Evolutionary conservation across 2,888 invertebrate genomes (phyloP), one percentile per base, ranked within the genome.

Genomic region (Diploptera punctata): DNA sequence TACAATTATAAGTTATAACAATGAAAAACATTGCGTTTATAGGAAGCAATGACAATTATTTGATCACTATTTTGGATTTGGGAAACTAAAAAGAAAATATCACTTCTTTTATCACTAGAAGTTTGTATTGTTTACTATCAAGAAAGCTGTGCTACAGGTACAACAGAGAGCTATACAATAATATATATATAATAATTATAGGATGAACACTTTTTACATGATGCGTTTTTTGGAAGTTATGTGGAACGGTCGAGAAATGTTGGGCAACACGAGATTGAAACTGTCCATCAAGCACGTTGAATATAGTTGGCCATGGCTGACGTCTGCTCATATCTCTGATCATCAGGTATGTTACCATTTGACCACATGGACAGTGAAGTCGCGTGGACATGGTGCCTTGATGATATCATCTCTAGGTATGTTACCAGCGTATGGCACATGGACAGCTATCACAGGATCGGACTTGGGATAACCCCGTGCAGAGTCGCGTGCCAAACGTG

Each of bases 201-300:
- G 29, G 62, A 44, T 70, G 62, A 70, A 29, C 47, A 47, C 70
- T 70, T 62, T 70, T 43, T 62, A 70, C 70, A 70, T 21, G 24
- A 70, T 70, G 49, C n/a, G n/a, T 7, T 57, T 7, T 13, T 52
- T 52, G 19, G 57, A 57, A 29, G 29, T 7, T 31, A 57, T n/a
- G 7, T 10, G 47, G 47, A 47, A 47, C 47, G 47, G 47, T 47
- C 47, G 47, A 47, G 57, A 24, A n/a, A 57, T 29, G 57, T n/a
- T 31, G 31, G 31, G 31, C 29, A n/a, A 16, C 31, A 5, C 19
- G 49, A 19, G 21, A 38, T 49, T 49, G 9, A 5, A 52, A 52
- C 16, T 57, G 31, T 24, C 57, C 57, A n/a, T 54, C 54, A 54
- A 49, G 54, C 54, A 54, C 54, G 19, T 24, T 13, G 54, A 54